These are phyloP conservation scores for Rhinoraja longicauda DNA, from an alignment of 2,797 vertebrate genomes.

Conservation along the genomic window DNA sequence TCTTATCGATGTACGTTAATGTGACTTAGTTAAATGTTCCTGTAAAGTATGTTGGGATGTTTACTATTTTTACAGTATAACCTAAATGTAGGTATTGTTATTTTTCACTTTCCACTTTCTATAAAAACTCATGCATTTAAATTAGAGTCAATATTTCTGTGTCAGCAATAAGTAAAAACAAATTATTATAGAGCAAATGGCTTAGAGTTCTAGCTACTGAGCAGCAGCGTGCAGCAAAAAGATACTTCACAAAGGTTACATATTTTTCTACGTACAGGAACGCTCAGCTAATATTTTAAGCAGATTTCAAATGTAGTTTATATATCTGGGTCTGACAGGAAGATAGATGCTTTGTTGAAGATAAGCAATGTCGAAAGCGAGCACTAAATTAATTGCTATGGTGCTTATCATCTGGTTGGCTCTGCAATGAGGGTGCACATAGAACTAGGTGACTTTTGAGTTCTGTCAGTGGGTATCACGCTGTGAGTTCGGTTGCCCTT, in stretches of 20 bases:
- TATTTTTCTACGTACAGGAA: not conserved
- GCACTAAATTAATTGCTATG: not conserved
- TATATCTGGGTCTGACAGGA: not conserved
- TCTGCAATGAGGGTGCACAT: not conserved
- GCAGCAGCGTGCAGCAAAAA: not conserved
- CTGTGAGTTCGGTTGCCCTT: not conserved
- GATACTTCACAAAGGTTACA: not conserved
- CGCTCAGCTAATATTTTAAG: not conserved
- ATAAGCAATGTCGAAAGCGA: not conserved
- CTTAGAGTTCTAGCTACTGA: not conserved
- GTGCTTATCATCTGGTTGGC: not conserved
- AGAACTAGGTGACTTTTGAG: not conserved
- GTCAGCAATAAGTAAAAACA: not conserved
- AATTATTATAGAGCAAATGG: not conserved
- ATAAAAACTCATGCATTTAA: not conserved
- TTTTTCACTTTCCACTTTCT: not conserved
- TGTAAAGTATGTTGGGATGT: not conserved
- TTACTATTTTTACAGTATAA: not conserved
- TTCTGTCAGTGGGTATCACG: not conserved
- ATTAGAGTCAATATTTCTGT: not conserved
- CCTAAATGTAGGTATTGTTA: not conserved
- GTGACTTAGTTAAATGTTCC: not conserved
- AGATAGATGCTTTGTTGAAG: not conserved
- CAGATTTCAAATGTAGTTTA: not conserved
- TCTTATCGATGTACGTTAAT: too few relatives aligned